Evolutionary conservation across 2,797 vertebrate genomes (phyloP), one percentile per base, ranked within the genome.

Genomic region (Xenops minutus): DNA sequence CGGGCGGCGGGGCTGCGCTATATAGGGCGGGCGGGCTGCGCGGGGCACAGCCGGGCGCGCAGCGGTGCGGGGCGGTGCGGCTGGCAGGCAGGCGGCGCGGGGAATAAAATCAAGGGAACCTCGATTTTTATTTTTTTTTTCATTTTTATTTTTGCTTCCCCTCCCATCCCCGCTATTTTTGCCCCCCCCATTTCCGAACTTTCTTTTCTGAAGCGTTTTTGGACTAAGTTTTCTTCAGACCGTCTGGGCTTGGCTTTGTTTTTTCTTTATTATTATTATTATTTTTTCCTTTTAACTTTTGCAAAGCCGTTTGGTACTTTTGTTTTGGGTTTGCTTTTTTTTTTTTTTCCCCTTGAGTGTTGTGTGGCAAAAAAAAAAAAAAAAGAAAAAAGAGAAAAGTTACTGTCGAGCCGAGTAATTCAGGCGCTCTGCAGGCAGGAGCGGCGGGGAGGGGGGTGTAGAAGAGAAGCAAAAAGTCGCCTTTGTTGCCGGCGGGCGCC

Each of bases 11-110:
- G 16, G 18, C 16, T 43, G 18, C 18, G 18, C 43, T 44, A 44
- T 44, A 44, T 44, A 44, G 43, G 58, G 69, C 8, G 96, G 23
- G 5, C 97, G 92, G 88, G 91, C 77, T 62, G 95, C 48, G 85
- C 93, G 85, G 95, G 95, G 92, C 98, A 98, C 98, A 98, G 98
- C 98, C 93, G 98, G 82, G 97, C 96, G 97, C 54, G 4, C 97
- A 30, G 51, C 27, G 29, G 17, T 20, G 81, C 4, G 29, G 17
- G 18, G 81, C 4, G 10, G 52, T 1, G 48, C 10, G 37, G 7
- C n/a, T 19, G 6, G 69, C 32, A 30, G 6, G 69, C 32, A 30
- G 36, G 14, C 27, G 20, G 88, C 30, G 11, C 49, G 36, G n/a
- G 34, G 85, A 94, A 80, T 94, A 92, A 92, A 95, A 34, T 44